These are phyloP conservation scores for Nyctereutes procyonoides DNA, from an alignment of 2,113 vertebrate species.

Conservation along the genomic window DNA sequence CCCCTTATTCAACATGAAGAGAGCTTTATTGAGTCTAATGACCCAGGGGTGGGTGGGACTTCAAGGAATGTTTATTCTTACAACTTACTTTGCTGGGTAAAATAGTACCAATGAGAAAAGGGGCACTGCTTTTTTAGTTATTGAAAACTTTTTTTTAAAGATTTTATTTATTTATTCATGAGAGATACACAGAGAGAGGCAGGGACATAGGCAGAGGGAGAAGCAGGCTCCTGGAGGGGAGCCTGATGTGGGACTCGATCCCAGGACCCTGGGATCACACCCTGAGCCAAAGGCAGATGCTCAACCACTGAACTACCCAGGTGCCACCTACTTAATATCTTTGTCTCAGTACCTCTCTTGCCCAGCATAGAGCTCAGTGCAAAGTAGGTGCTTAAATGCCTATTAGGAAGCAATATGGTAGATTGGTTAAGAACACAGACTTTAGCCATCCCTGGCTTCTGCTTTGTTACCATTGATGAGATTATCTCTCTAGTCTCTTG, in stretches of 20 bases:
- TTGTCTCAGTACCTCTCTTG: not conserved
- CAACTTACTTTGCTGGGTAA: not conserved
- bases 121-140: not conserved
- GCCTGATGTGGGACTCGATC: too few relatives aligned
- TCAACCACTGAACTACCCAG: too few relatives aligned
- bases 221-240: too few relatives aligned
- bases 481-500: conserved; percentile 66
- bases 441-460: not conserved
- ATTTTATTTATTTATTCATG: too few relatives aligned
- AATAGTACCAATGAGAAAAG: not conserved
- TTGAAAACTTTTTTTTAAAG: not conserved
- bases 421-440: not conserved
- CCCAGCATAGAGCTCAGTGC: not conserved
- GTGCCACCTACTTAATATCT: too few relatives aligned
- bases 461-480: not conserved
- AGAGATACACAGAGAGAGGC: too few relatives aligned
- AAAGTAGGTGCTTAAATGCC: not conserved
- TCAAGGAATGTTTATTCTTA: not conserved
- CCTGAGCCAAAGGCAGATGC: too few relatives aligned
- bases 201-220: too few relatives aligned
- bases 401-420: not conserved
- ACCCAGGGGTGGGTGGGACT: not conserved
- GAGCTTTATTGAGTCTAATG: not conserved
- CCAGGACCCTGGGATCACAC: too few relatives aligned
- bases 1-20: not conserved